Percentiles rank a stretch among this genome's conserved stretches.
Evolutionary conservation across 53 echinoderm and acorn worm species (phyloP).

Genomic region (Zoroaster sp.): DNA sequence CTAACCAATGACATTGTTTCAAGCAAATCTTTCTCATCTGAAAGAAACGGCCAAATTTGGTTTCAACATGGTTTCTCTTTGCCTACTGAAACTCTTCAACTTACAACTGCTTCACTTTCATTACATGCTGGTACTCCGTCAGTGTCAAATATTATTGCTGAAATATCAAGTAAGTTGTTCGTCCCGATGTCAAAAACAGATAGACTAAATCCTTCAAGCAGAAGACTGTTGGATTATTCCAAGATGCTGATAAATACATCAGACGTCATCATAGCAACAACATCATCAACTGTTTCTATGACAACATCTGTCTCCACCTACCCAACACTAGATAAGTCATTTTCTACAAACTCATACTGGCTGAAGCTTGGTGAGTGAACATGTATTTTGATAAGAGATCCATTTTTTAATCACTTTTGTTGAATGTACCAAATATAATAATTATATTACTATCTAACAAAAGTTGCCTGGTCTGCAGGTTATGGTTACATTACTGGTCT

Average conservation of each 20-base stretch:
- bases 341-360: slow-evolving; percentile 77
- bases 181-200: slow-evolving; percentile 19
- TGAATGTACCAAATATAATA: no score
- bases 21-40: background rate
- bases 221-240: background rate
- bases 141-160: background rate
- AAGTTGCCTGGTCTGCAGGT: no score
- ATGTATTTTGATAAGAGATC: no score
- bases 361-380: slow-evolving; percentile 70
- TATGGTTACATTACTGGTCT: no score
- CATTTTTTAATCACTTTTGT: no score
- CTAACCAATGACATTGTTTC: background rate
- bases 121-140: background rate
- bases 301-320: background rate
- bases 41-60: background rate
- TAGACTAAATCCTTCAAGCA: background rate
- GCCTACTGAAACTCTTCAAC: background rate
- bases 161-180: background rate
- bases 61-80: background rate
- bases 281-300: background rate
- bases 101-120: background rate
- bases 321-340: slow-evolving; percentile 69
- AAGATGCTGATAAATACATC: background rate
- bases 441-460: no score
- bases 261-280: background rate